Evolutionary conservation across 2,888 invertebrate genomes (phyloP).

Genomic region (Oscheius myriophilus): DNA sequence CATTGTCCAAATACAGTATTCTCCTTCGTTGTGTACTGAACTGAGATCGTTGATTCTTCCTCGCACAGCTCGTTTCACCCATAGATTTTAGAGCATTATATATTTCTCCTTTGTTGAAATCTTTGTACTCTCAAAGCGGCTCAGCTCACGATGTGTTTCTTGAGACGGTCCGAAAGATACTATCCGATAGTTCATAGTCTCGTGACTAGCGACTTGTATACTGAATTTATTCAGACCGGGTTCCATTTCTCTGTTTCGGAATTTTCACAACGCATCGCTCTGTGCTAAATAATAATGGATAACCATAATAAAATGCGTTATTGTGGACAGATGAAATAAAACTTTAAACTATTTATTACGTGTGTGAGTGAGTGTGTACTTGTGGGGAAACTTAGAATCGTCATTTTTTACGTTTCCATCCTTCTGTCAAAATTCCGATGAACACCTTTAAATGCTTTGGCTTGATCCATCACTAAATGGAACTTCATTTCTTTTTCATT

Average conservation of each 20-base stretch:
- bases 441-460: no score
- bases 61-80: conserved; percentile 13
- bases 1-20: conserved; percentile 28
- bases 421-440: no score
- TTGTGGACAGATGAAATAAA: no score
- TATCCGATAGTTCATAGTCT: conserved; percentile 28
- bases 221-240: conserved; percentile 27
- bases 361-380: no score
- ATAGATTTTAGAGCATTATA: conserved; percentile 20
- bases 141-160: conserved; percentile 15
- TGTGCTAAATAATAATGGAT: conserved; percentile 28
- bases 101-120: conserved; percentile 8
- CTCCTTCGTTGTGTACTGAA: conserved; percentile 14
- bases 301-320: conserved; percentile 20
- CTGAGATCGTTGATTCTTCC: conserved; percentile 3
- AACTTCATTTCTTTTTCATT: no score
- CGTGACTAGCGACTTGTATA: conserved; percentile 17
- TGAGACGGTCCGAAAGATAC: conserved; percentile 26
- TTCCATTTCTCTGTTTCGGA: conserved; percentile 15
- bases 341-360: no score
- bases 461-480: no score
- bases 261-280: conserved; percentile 28
- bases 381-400: no score
- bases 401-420: no score
- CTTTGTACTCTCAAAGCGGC: conserved; percentile 1